A percentile compares a stretch with the other conserved stretches of the same genome.
phyloP scores from a whole-genome alignment of 2,888 invertebrate genomes.

The Pterostichus madidus region DNA sequence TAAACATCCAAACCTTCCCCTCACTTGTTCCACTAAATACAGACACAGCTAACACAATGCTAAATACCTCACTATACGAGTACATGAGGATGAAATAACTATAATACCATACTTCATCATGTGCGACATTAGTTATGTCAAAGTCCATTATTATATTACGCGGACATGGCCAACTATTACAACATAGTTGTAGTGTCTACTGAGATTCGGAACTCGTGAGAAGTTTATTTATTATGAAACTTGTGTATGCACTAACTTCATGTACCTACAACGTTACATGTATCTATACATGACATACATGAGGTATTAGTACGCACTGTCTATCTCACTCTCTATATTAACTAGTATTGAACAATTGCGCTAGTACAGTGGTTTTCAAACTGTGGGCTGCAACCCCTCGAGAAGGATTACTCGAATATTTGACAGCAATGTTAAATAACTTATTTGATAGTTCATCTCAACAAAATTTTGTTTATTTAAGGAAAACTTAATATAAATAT shows the following conservation, averaged over 20 bases:
- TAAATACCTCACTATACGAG: neutral
- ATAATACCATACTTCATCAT: neutral
- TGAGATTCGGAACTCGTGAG: neutral
- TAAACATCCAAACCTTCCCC: conserved; percentile 7
- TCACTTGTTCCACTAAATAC: neutral
- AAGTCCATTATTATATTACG: neutral
- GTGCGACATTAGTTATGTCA: neutral
- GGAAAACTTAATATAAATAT: too few species aligned
- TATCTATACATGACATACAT: neutral
- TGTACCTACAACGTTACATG: neutral
- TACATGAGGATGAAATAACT: neutral
- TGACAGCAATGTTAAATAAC: too few species aligned
- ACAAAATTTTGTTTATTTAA: too few species aligned
- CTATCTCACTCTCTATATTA: neutral
- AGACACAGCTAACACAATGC: neutral
- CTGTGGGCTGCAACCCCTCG: too few species aligned
- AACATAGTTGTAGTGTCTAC: neutral
- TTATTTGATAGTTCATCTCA: too few species aligned
- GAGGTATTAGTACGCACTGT: neutral
- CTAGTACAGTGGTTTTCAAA: too few species aligned
- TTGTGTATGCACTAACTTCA: neutral
- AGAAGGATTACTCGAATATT: too few species aligned
- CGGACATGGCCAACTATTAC: neutral
- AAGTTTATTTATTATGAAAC: conserved; percentile 6
- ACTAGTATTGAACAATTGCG: neutral